A percentile compares a stretch with the other conserved stretches of the same genome.
These are phyloP conservation scores for Lepisosteus oculatus DNA, from an alignment of 2,113 vertebrate species.

Conservation along the genomic window DNA sequence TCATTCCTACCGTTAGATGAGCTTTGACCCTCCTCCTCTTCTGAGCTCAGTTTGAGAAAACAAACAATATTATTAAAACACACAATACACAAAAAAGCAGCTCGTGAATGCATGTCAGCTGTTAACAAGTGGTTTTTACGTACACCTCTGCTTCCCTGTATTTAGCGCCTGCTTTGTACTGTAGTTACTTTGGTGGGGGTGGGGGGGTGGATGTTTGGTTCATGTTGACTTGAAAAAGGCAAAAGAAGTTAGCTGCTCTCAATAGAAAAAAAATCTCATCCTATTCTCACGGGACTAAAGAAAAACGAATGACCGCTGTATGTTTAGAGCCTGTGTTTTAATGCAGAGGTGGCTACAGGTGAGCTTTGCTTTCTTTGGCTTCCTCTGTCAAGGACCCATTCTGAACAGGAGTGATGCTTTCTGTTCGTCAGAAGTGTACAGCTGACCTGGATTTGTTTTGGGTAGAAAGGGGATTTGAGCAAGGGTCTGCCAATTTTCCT, in stretches of 20 bases:
- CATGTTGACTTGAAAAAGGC: slow-evolving; percentile 13
- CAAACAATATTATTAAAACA: slow-evolving; percentile 53
- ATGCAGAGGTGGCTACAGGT: background rate
- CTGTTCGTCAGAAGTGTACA: too few species aligned
- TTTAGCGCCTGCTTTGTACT: slow-evolving; percentile 77
- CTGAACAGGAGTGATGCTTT: too few species aligned
- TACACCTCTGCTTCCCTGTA: slow-evolving; percentile 82
- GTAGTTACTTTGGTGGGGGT: slow-evolving; percentile 38
- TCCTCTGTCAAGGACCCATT: too few species aligned
- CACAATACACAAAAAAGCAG: slow-evolving; percentile 63
- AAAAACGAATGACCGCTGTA: too few species aligned
- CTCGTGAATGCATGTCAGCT: slow-evolving; percentile 90
- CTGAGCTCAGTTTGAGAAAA: slow-evolving; percentile 51
- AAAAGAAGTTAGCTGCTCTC: slow-evolving; percentile 24
- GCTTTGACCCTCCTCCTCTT: slow-evolving; percentile 50
- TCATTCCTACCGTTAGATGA: slow-evolving; percentile 73
- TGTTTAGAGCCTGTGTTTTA: too few species aligned
- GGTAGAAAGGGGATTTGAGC: too few species aligned
- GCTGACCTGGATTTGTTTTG: too few species aligned
- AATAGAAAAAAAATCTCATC: background rate
- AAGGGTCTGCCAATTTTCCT: too few species aligned
- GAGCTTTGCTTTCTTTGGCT: too few species aligned
- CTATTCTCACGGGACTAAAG: too few species aligned
- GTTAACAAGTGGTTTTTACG: slow-evolving; percentile 82
- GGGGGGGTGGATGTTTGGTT: slow-evolving; percentile 22